Percentiles rank a stretch among this genome's conserved stretches.
Evolutionary conservation across 2,113 vertebrate species (phyloP).

Genomic region (Bufo bufo): DNA sequence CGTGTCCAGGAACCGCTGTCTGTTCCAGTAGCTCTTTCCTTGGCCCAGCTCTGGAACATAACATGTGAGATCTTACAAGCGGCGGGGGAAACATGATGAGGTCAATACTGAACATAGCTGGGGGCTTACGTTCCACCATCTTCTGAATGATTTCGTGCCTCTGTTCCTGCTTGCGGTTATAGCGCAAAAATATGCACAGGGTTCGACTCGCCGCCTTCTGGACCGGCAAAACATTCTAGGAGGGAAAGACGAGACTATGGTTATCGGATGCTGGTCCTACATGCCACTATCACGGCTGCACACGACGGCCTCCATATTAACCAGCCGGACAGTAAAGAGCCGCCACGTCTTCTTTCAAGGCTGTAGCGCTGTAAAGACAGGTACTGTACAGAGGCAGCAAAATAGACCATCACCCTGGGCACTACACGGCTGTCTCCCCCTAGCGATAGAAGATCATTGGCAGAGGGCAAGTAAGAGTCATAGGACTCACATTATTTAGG

Average conservation of each 20-base stretch:
- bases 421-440: too few species aligned
- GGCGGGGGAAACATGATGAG: not conserved
- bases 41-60: conserved; percentile 83
- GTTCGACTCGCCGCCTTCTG: conserved; percentile 92
- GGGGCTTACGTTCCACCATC: conserved; percentile 85
- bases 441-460: not conserved
- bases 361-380: too few species aligned
- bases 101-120: not conserved
- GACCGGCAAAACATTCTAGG: conserved; percentile 91
- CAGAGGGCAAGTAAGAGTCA: not conserved
- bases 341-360: too few species aligned
- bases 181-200: conserved; percentile 88
- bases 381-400: too few species aligned
- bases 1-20: conserved; percentile 90
- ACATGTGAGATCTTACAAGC: not conserved
- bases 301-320: too few species aligned
- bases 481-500: conserved; percentile 85
- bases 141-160: conserved; percentile 90
- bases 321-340: too few species aligned
- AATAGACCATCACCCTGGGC: too few species aligned
- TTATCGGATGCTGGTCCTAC: not conserved
- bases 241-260: conserved; percentile 54
- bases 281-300: too few species aligned
- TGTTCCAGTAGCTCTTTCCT: conserved; percentile 94
- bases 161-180: conserved; percentile 93